A percentile compares a stretch with the other conserved stretches of the same genome.
These are phyloP conservation scores for Poeciliopsis turrubarensis DNA, from an alignment of 2,113 vertebrate species.

Conservation along the genomic window DNA sequence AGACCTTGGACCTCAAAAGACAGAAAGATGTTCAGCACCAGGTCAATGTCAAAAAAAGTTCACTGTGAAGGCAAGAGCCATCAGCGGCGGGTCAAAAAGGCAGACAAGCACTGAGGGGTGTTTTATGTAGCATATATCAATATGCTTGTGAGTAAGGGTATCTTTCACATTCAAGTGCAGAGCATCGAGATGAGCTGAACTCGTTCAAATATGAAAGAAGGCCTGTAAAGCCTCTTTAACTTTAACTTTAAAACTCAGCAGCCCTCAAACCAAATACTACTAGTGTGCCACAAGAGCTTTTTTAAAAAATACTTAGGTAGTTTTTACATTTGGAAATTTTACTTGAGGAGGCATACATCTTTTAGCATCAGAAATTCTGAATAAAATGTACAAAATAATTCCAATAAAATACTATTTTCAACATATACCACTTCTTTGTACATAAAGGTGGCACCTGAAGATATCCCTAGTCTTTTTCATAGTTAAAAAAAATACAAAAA, in stretches of 20 bases:
- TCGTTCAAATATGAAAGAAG: neutral
- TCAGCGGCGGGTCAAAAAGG: neutral
- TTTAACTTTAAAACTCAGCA: no score
- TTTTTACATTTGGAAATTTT: no score
- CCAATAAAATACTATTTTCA: no score
- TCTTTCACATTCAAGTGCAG: constrained; percentile 1
- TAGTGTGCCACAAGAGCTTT: no score
- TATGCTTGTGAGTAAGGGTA: neutral
- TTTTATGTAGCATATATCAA: neutral
- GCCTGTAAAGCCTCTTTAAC: no score
- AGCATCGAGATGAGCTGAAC: neutral
- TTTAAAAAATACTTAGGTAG: no score
- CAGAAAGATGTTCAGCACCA: constrained; percentile 50
- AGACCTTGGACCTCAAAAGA: constrained; percentile 52
- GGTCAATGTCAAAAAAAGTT: constrained; percentile 49
- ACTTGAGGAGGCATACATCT: no score
- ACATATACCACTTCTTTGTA: neutral
- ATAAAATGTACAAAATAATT: no score
- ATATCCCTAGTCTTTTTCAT: constrained; percentile 54
- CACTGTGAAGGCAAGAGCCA: constrained; percentile 23
- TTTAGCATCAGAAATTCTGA: no score
- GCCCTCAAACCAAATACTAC: no score
- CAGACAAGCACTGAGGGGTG: constrained; percentile 5
- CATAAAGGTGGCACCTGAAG: constrained; percentile 41
- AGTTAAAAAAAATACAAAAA: constrained; percentile 44